Conservation (phyloP, 2,888 invertebrate species). For the Drosophila paucipuncta region DNA sequence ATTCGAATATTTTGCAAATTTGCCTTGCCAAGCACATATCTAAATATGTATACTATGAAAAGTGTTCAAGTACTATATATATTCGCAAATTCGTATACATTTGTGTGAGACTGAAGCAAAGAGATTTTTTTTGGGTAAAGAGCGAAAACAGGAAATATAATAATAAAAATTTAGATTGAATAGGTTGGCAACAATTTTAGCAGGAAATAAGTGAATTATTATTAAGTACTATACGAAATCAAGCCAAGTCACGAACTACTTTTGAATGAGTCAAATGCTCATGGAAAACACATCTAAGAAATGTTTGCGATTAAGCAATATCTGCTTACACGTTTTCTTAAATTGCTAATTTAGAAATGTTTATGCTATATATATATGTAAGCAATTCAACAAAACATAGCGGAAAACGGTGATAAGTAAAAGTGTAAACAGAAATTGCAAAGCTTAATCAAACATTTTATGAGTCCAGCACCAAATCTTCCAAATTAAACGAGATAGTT, state of each 20-base stretch:
- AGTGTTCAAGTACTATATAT: constrained; percentile 31
- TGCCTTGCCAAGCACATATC: constrained; percentile 9
- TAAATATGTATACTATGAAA: constrained; percentile 1
- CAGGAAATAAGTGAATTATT: not conserved
- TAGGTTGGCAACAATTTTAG: not conserved
- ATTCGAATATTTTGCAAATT: constrained; percentile 31
- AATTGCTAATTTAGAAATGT: not conserved
- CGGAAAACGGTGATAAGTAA: not conserved
- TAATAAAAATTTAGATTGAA: constrained; percentile 8
- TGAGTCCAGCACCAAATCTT: not conserved
- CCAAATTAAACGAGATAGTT: not conserved
- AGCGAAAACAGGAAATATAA: not conserved
- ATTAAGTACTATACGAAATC: not conserved
- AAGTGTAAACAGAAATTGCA: not conserved
- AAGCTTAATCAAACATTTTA: not conserved
- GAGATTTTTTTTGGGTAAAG: constrained; percentile 9
- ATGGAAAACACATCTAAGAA: not conserved
- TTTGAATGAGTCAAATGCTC: not conserved
- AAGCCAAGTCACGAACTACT: not conserved
- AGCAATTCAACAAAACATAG: not conserved
- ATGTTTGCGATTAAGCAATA: not conserved
- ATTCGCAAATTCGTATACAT: not conserved
- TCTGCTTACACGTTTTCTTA: not conserved
- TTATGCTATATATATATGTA: not conserved
- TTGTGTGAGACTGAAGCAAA: constrained; percentile 5